Conservation (phyloP, 2,888 invertebrate species). For the Drosophila lutescens region DNA sequence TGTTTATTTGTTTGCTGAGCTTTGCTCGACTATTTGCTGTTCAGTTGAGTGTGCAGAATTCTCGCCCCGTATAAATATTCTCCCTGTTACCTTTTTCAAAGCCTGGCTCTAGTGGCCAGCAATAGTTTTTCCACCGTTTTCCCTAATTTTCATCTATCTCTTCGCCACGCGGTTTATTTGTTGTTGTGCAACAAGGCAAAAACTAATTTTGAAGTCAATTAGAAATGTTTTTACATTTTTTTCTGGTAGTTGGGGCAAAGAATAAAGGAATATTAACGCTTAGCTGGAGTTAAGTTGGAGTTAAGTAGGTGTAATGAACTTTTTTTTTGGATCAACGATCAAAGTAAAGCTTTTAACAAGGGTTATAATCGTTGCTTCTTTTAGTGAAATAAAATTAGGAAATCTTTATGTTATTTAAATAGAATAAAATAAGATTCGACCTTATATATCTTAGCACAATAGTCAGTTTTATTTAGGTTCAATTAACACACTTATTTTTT, state of each 20-base stretch:
- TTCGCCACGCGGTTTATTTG: conserved; percentile 27
- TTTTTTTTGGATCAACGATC: conserved; percentile 15
- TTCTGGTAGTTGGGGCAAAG: conserved; percentile 3
- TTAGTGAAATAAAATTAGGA: no score
- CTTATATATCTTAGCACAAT: no score
- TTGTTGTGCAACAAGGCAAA: conserved; percentile 48
- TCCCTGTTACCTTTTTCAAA: conserved; percentile 11
- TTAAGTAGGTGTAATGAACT: conserved; percentile 11
- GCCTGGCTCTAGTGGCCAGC: not conserved
- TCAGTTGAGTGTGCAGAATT: conserved; percentile 58
- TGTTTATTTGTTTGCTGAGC: conserved; percentile 50
- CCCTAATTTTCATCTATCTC: conserved; percentile 29
- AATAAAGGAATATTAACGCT: conserved; percentile 9
- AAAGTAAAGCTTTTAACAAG: not conserved
- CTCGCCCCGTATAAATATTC: not conserved
- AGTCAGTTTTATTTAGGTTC: no score
- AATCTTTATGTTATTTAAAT: no score
- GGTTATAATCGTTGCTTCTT: not conserved
- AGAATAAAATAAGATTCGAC: no score
- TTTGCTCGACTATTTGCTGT: conserved; percentile 60
- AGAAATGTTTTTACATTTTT: conserved; percentile 56
- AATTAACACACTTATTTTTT: no score
- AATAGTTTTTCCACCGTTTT: conserved; percentile 7
- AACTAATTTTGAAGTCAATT: conserved; percentile 76
- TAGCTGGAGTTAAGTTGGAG: conserved; percentile 7